Evolutionary conservation across 2,888 invertebrate genomes (phyloP), one percentile per base, ranked within the genome.

Genomic region (Euzophera pinguis): DNA sequence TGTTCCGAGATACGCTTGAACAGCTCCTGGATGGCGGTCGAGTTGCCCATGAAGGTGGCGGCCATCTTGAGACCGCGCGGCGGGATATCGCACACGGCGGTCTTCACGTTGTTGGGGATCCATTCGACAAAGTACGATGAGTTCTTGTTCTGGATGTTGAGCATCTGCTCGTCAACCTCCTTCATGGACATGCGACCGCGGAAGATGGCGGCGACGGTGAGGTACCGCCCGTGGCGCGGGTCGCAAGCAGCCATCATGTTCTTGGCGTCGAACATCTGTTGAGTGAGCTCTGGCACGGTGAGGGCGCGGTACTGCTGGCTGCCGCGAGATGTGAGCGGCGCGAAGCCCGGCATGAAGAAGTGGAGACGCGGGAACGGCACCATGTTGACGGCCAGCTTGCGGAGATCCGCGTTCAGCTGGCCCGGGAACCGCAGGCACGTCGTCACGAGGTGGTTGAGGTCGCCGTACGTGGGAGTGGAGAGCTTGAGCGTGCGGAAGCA

Each of bases 181-280:
- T 97, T 98, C 97, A 97, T 97, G 62, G 97, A 97, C 96, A 97
- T 97, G 71, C 96, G 93, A 0, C 97, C 97, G 54, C 97, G 92
- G 92, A 97, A 97, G 77, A 97, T 96, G 67, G 97, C 96, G 47
- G 97, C 97, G 1, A 97, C 97, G 13, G 97, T 97, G 59, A 98
- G 91, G 84, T 97, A 98, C 65, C 97, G 93, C 56, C 97, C 97
- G 87, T 97, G 97, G 53, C 97, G 92, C 0, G 97, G 97, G 84
- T 98, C 97, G 81, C 97, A 97, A 5, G 97, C 97, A 43, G 97
- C 97, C 97, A 97, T 98, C 97, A 97, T 98, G 91, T 98, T 98
- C 91, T 97, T 97, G 60, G 97, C 96, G 86, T 98, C 97, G 87
- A 98, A 98, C 96, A 96, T 96, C 83, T 96, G 96, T 67, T 96